Conservation (phyloP, 2,888 invertebrate species). For the Noctua fimbriata region DNA sequence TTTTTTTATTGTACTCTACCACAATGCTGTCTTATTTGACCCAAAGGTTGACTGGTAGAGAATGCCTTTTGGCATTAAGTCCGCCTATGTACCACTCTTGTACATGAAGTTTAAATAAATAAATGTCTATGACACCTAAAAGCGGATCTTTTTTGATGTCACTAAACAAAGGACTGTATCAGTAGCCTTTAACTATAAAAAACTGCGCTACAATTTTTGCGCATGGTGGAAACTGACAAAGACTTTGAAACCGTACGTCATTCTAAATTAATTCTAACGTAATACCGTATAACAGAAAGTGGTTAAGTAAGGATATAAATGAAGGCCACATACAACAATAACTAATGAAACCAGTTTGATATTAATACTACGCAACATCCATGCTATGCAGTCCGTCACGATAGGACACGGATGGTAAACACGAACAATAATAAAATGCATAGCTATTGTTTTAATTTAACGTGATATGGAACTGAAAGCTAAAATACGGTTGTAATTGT, state of each 20-base stretch:
- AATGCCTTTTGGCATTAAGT: no score
- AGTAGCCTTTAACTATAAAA: background rate
- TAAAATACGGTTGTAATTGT: background rate
- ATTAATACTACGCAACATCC: background rate
- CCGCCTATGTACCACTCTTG: no score
- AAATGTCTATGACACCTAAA: no score
- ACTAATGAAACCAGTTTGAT: slow-evolving; percentile 29
- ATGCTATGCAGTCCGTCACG: slow-evolving; percentile 5
- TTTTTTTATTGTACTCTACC: background rate
- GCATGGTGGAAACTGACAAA: background rate
- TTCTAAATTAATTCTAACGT: background rate
- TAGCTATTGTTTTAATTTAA: slow-evolving; percentile 21
- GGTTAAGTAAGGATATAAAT: background rate
- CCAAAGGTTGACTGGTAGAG: no score
- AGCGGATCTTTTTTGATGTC: no score
- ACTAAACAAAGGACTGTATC: background rate
- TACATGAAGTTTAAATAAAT: no score
- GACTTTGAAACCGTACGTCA: background rate
- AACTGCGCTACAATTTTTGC: background rate
- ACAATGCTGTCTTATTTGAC: no score
- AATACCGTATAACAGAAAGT: background rate
- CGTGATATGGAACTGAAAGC: slow-evolving; percentile 5
- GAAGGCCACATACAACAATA: slow-evolving; percentile 30
- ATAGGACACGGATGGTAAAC: slow-evolving; percentile 14
- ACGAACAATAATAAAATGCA: slow-evolving; percentile 33